Evolutionary conservation across 2,113 vertebrate species (phyloP).

Genomic region (Grammomys surdaster): DNA sequence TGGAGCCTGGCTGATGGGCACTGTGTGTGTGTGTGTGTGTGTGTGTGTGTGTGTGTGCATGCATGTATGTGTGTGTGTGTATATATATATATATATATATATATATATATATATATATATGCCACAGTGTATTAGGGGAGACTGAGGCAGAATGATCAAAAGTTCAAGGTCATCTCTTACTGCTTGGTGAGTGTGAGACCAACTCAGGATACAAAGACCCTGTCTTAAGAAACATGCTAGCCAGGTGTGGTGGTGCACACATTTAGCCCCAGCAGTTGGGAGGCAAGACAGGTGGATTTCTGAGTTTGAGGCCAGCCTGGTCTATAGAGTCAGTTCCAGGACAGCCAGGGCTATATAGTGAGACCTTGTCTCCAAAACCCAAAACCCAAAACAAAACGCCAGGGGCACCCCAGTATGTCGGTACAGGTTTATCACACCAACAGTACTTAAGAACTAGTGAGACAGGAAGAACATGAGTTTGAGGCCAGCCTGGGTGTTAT

Average conservation of each 20-base stretch:
- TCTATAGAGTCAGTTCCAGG: background rate
- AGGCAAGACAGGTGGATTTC: background rate
- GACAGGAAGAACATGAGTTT: background rate
- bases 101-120: too few species aligned
- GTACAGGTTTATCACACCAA: background rate
- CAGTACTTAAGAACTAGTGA: background rate
- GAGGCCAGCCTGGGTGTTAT: background rate
- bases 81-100: too few species aligned
- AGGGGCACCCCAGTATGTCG: background rate
- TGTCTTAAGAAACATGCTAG: background rate
- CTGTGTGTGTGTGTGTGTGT: fast-evolving
- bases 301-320: background rate
- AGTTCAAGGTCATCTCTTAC: background rate
- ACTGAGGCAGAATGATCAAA: background rate
- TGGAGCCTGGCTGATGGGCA: background rate
- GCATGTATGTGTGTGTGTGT: too few species aligned
- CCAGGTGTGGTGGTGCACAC: background rate
- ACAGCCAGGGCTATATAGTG: background rate
- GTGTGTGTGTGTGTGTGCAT: background rate
- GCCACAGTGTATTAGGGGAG: too few species aligned
- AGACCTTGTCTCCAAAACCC: background rate
- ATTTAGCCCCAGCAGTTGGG: background rate
- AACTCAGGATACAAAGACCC: background rate
- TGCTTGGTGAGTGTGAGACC: background rate
- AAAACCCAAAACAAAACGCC: background rate